Evolutionary conservation across 2,888 invertebrate genomes (phyloP).

Genomic region (Drosophila quinaria): DNA sequence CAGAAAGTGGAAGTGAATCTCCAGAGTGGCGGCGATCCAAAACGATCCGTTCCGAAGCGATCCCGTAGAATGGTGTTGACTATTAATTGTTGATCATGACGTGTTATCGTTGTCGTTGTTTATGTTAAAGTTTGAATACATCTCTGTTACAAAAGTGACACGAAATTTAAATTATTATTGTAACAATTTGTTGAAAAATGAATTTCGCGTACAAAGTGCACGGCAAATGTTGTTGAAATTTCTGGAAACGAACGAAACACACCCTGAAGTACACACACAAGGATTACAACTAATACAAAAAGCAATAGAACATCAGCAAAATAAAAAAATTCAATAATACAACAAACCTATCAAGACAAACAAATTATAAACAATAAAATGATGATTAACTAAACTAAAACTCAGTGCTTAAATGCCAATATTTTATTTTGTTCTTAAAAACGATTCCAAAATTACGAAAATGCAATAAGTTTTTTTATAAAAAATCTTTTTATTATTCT

Average conservation of each 20-base stretch:
- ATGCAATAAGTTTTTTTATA: slow-evolving; percentile 47
- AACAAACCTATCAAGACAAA: slow-evolving; percentile 5
- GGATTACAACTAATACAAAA: slow-evolving; percentile 44
- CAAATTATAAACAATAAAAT: slow-evolving; percentile 19
- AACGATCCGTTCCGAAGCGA: slow-evolving; percentile 34
- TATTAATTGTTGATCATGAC: slow-evolving; percentile 54
- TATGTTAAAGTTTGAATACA: slow-evolving; percentile 45
- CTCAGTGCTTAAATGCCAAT: slow-evolving; percentile 22
- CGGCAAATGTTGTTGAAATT: slow-evolving; percentile 21
- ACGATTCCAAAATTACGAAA: slow-evolving; percentile 30
- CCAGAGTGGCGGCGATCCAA: slow-evolving; percentile 50
- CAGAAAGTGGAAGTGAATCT: slow-evolving; percentile 82
- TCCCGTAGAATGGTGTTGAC: slow-evolving; percentile 14
- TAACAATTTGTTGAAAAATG: slow-evolving; percentile 19
- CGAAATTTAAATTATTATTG: slow-evolving; percentile 27
- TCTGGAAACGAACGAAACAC: slow-evolving; percentile 10
- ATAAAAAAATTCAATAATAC: neutral
- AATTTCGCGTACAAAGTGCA: slow-evolving; percentile 36
- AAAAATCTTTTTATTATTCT: slow-evolving; percentile 19
- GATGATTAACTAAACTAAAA: slow-evolving; percentile 12
- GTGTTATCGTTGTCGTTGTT: slow-evolving; percentile 41
- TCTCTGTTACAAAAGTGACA: slow-evolving; percentile 26
- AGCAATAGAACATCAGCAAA: slow-evolving; percentile 5
- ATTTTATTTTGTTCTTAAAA: slow-evolving; percentile 4
- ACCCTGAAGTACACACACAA: slow-evolving; percentile 28